Evolutionary conservation across 1,140 invertebrate species (phyloP), one percentile per base, ranked within the genome.

Genomic region (Andrena cerasifolii): DNA sequence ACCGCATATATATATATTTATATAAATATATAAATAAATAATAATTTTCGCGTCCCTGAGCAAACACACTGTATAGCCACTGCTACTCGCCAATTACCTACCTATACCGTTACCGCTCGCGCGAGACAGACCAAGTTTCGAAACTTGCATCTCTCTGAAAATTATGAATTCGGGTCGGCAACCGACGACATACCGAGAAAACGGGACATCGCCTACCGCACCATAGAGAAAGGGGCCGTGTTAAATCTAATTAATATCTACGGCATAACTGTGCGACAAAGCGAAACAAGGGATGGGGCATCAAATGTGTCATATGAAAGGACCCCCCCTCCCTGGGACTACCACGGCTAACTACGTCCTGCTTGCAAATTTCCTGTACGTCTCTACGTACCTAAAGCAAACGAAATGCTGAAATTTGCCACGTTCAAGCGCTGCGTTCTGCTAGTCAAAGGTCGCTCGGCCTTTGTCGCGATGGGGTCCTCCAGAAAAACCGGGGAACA

Each of bases 231-330:
- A 61, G 40, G 40, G 71, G 14, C 14, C 51, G 10, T 26, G 58
- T 66, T 59, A 40, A 47, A 66, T 62, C 65, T 82, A 82, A 82
- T 82, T 82, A 82, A 77, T 82, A 81, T 82, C 73, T 54, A 77
- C 24, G 61, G 28, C 45, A 51, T 28, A 66, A 65, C 61, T 76
- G 28, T 26, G 79, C 61, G 61, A 66, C 79, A 43, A 51, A 21
- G 24, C 28, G 58, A 68, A 65, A 77, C 66, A 77, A 59, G 80
- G 40, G 68, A 77, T 47, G 28, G 10, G 33, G 10, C 18, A 4
- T 40, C 31, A 18, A 49, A 33, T n/a, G 7, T 21, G 6, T 33
- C 5, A 14, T 10, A 2, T 43, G 26, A 24, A 40, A 68, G 14
- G 21, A 21, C 10, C 16, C 10, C 24, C 12, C 24, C 66, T 54